A percentile compares a stretch with the other conserved stretches of the same genome.
Evolutionary conservation across 2,113 vertebrate species (phyloP).

Genomic region (Platichthys stellatus): DNA sequence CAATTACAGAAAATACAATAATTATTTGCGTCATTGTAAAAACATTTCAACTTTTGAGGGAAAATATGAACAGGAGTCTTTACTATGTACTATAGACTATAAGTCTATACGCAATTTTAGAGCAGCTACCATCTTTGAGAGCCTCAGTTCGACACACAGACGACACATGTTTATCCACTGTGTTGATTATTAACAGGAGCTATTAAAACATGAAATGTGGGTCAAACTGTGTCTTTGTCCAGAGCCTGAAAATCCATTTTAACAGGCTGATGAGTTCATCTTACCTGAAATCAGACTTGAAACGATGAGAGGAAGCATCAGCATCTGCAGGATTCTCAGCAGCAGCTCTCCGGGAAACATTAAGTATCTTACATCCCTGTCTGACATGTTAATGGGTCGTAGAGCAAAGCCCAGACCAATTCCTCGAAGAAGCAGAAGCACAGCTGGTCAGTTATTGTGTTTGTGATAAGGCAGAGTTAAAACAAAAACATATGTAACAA

Average conservation of each 20-base stretch:
- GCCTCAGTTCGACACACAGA: background rate
- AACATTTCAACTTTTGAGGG: no score
- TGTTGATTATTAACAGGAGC: background rate
- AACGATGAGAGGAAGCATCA: slow-evolving; percentile 47
- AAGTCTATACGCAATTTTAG: no score
- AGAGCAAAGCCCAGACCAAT: slow-evolving; percentile 39
- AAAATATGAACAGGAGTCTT: no score
- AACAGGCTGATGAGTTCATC: background rate
- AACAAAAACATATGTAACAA: no score
- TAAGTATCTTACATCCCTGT: slow-evolving; percentile 27
- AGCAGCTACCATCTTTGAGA: background rate
- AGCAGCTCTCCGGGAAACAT: slow-evolving; percentile 52
- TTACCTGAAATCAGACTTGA: slow-evolving; percentile 60
- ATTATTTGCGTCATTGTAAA: no score
- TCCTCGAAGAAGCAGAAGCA: slow-evolving; percentile 21
- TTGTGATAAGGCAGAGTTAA: background rate
- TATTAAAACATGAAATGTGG: background rate
- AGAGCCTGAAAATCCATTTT: background rate
- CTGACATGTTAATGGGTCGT: slow-evolving; percentile 14
- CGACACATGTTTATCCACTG: background rate
- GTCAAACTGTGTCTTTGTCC: background rate
- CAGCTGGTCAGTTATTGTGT: background rate
- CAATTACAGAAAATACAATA: no score
- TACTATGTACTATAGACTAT: no score
- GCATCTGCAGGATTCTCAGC: slow-evolving; percentile 48